Percentiles rank a stretch among this genome's conserved stretches.
Conservation (phyloP, 2,797 vertebrate genomes). For the Poeciliopsis presidionis region DNA sequence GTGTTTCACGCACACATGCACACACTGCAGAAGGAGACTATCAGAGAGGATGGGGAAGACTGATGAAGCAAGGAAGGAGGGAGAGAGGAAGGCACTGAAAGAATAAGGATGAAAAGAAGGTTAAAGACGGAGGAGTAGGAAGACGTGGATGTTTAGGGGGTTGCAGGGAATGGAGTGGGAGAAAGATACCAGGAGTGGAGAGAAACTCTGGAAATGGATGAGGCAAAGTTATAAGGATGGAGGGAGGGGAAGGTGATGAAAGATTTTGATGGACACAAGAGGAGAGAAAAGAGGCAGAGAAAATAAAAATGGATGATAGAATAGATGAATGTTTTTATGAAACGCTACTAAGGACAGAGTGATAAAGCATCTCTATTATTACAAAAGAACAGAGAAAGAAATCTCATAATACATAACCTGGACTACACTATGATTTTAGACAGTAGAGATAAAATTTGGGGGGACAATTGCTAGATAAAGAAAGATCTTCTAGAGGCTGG, state of each 20-base stretch:
- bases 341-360: constrained; percentile 63
- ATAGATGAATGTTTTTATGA: constrained; percentile 75
- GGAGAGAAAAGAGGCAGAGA: constrained; percentile 63
- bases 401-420: constrained; percentile 31
- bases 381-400: constrained; percentile 39
- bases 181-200: constrained; percentile 62
- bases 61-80: constrained; percentile 60
- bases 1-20: constrained; percentile 45
- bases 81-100: constrained; percentile 41
- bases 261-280: constrained; percentile 69
- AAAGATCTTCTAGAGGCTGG: constrained; percentile 13
- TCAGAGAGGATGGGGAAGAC: constrained; percentile 64
- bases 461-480: constrained; percentile 24
- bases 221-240: constrained; percentile 72
- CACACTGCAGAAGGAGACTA: constrained; percentile 63
- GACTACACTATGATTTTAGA: constrained; percentile 44
- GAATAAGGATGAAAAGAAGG: constrained; percentile 37
- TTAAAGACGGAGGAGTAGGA: constrained; percentile 54
- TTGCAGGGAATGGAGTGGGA: constrained; percentile 61
- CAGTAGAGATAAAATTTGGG: constrained; percentile 47
- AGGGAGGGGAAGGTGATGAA: constrained; percentile 67
- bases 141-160: constrained; percentile 54
- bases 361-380: constrained; percentile 60
- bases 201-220: constrained; percentile 74
- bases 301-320: constrained; percentile 67